Conservation (phyloP, 2,797 vertebrate genomes). For the Epinephelus awoara region DNA sequence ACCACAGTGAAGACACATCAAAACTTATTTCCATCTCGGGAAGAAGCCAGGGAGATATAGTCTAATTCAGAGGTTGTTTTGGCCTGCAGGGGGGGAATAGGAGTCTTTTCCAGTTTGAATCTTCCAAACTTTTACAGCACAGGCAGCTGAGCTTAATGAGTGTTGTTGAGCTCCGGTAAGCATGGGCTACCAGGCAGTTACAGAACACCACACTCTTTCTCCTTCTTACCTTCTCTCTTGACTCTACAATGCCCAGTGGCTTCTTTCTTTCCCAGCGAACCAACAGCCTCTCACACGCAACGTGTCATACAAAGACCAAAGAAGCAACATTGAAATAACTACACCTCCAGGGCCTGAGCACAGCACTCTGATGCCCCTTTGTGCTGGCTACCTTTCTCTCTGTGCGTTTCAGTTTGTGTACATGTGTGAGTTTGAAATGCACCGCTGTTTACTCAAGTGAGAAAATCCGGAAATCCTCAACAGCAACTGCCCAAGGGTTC, state of each 20-base stretch:
- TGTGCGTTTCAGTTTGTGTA: slow-evolving; percentile 18
- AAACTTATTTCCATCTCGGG: slow-evolving; percentile 62
- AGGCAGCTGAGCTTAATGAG: slow-evolving; percentile 67
- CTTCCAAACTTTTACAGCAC: slow-evolving; percentile 63
- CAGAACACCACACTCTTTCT: slow-evolving; percentile 43
- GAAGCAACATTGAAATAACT: slow-evolving; percentile 60
- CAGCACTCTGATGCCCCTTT: slow-evolving; percentile 50
- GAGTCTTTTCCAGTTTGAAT: slow-evolving; percentile 68
- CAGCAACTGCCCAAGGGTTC: slow-evolving; percentile 51
- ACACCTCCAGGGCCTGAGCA: slow-evolving; percentile 54
- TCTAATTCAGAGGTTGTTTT: slow-evolving; percentile 60
- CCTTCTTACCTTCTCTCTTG: slow-evolving; percentile 45
- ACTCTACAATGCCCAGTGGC: slow-evolving; percentile 60
- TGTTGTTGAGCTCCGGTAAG: slow-evolving; percentile 60
- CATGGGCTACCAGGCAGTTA: slow-evolving; percentile 65
- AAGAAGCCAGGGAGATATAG: slow-evolving; percentile 30
- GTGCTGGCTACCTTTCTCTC: slow-evolving; percentile 45
- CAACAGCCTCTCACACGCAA: slow-evolving; percentile 59
- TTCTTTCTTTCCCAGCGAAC: slow-evolving; percentile 48
- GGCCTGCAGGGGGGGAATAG: slow-evolving; percentile 61
- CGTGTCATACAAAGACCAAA: slow-evolving; percentile 49
- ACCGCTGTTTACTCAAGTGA: slow-evolving; percentile 52
- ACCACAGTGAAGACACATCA: slow-evolving; percentile 45
- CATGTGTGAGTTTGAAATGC: slow-evolving; percentile 38
- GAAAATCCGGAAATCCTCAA: slow-evolving; percentile 60